Evolutionary conservation across 2,113 vertebrate genomes (phyloP).

Genomic region (Felis chaus): DNA sequence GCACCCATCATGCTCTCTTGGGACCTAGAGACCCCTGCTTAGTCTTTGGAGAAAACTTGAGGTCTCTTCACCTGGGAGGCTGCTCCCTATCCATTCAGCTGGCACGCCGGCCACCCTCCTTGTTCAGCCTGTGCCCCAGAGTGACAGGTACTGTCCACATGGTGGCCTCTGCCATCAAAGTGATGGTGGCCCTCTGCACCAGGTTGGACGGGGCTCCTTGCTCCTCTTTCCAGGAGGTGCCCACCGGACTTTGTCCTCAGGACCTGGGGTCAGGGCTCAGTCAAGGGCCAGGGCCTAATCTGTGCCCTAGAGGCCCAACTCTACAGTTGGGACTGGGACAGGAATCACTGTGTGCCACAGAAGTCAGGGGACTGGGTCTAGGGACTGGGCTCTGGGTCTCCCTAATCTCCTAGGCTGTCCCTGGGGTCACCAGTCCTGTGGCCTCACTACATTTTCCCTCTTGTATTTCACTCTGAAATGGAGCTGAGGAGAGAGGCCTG

Average conservation of each 20-base stretch:
- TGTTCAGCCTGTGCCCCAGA: neutral
- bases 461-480: neutral
- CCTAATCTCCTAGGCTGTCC: neutral
- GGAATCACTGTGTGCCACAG: neutral
- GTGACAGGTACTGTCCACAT: accelerated
- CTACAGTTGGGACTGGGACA: neutral
- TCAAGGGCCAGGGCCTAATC: neutral
- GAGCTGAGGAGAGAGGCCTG: neutral
- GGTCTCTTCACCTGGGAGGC: neutral
- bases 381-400: neutral
- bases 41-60: neutral
- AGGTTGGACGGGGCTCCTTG: neutral
- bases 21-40: neutral
- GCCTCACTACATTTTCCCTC: neutral
- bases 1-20: neutral
- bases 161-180: neutral
- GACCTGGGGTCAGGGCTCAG: neutral
- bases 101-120: neutral
- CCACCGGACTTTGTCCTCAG: neutral
- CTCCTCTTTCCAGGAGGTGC: neutral
- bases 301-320: neutral
- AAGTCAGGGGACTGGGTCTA: neutral
- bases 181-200: neutral
- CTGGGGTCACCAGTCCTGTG: neutral
- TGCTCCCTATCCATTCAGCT: neutral